Conservation (phyloP, 2,797 vertebrate species). For the Rhinogobio ventralis region DNA sequence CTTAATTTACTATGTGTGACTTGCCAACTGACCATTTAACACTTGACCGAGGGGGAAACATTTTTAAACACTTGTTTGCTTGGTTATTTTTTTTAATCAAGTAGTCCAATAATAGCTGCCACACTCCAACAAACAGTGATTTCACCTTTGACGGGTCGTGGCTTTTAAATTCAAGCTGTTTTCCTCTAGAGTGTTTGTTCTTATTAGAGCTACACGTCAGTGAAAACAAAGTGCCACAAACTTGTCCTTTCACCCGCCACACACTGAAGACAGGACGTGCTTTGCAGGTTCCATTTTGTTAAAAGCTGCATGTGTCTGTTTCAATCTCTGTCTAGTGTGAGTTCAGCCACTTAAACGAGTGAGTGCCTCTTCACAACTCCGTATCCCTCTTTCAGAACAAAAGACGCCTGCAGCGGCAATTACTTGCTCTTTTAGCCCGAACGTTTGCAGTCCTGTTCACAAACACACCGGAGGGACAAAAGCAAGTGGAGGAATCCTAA, state of each 20-base stretch:
- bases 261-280: background rate
- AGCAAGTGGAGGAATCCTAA: slow-evolving; percentile 32
- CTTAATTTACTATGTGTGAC: background rate
- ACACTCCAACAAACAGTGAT: background rate
- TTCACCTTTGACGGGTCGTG: background rate
- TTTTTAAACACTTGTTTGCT: background rate
- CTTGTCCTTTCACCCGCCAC: slow-evolving; percentile 29
- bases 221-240: slow-evolving; percentile 18
- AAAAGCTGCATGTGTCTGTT: slow-evolving; percentile 31
- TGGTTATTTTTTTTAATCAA: background rate
- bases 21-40: background rate
- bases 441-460: slow-evolving; percentile 11
- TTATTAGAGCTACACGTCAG: background rate
- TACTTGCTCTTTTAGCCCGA: slow-evolving; percentile 44
- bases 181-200: background rate
- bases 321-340: slow-evolving; percentile 29
- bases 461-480: slow-evolving; percentile 39
- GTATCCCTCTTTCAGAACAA: slow-evolving; percentile 39
- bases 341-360: slow-evolving; percentile 36
- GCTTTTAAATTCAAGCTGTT: slow-evolving; percentile 8
- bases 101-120: slow-evolving; percentile 1
- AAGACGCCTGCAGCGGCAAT: slow-evolving; percentile 42
- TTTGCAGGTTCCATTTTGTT: slow-evolving; percentile 27
- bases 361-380: slow-evolving; percentile 35
- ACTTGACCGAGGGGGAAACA: background rate